A percentile compares a stretch with the other conserved stretches of the same genome.
Conservation (phyloP, 2,888 invertebrate genomes). For the Rhorus exstirpatorius region DNA sequence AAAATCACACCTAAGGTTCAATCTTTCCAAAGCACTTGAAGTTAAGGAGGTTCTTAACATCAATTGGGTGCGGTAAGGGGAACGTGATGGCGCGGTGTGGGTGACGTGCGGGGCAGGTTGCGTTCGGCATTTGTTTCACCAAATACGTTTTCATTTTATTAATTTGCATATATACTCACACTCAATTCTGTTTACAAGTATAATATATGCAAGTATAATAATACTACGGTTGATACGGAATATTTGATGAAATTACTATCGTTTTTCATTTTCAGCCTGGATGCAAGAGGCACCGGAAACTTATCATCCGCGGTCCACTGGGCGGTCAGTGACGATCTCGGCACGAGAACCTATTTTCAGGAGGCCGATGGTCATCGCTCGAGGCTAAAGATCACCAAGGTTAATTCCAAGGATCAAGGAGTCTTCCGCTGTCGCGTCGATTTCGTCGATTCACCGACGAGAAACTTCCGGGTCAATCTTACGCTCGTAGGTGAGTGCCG, state of each 20-base stretch:
- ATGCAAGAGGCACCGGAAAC: slow-evolving; percentile 90
- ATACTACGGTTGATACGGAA: background rate
- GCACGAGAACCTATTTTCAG: slow-evolving; percentile 91
- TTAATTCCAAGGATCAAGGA: slow-evolving; percentile 92
- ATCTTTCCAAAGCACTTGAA: too few relatives aligned
- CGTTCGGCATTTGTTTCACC: too few relatives aligned
- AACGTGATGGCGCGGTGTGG: too few relatives aligned
- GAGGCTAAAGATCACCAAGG: slow-evolving; percentile 91
- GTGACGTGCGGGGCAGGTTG: too few relatives aligned
- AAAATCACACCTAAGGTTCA: too few relatives aligned
- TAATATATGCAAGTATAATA: background rate
- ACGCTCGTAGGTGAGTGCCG: slow-evolving; percentile 93
- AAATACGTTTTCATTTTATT: too few relatives aligned
- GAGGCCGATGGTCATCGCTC: slow-evolving; percentile 90
- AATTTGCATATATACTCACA: too few relatives aligned
- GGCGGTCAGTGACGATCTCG: slow-evolving; percentile 93
- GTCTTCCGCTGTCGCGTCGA: slow-evolving; percentile 95
- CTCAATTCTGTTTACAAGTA: too few relatives aligned
- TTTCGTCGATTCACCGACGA: slow-evolving; percentile 95
- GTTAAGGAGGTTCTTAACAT: too few relatives aligned
- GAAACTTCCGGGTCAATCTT: slow-evolving; percentile 94
- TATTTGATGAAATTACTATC: too few relatives aligned
- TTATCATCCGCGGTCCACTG: slow-evolving; percentile 90
- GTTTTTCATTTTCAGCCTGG: slow-evolving; percentile 90
- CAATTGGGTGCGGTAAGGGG: too few relatives aligned